phyloP scores from a whole-genome alignment of 2,797 vertebrate genomes.

The Pangasius larnaudii region DNA sequence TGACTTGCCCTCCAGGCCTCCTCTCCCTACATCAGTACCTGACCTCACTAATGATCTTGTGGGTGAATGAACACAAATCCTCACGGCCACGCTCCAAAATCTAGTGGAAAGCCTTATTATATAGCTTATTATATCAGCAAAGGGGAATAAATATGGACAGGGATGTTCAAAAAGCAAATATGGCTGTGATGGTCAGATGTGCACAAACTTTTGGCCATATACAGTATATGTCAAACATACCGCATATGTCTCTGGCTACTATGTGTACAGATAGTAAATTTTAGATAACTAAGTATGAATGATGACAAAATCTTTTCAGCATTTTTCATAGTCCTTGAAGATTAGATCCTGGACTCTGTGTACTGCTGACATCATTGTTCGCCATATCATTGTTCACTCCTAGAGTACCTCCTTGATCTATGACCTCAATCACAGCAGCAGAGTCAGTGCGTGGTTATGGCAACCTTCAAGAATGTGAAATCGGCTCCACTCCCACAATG shows the following conservation, averaged over 20 bases:
- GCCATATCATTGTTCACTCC: background rate
- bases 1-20: background rate
- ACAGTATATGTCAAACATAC: too few relatives aligned
- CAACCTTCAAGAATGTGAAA: background rate
- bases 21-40: background rate
- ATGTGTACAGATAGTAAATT: too few relatives aligned
- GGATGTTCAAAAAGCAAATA: background rate
- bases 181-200: background rate
- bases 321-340: background rate
- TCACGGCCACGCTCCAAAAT: background rate
- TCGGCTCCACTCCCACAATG: background rate
- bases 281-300: background rate
- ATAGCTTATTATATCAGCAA: background rate
- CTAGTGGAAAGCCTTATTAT: background rate
- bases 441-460: background rate
- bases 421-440: background rate
- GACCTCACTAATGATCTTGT: background rate
- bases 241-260: background rate
- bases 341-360: background rate
- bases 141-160: background rate
- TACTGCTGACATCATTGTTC: background rate
- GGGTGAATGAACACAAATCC: background rate
- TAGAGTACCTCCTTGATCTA: background rate
- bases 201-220: background rate
- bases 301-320: background rate